Evolutionary conservation across 2,888 invertebrate species (phyloP).

Genomic region (Lasioglossum leucozonium): DNA sequence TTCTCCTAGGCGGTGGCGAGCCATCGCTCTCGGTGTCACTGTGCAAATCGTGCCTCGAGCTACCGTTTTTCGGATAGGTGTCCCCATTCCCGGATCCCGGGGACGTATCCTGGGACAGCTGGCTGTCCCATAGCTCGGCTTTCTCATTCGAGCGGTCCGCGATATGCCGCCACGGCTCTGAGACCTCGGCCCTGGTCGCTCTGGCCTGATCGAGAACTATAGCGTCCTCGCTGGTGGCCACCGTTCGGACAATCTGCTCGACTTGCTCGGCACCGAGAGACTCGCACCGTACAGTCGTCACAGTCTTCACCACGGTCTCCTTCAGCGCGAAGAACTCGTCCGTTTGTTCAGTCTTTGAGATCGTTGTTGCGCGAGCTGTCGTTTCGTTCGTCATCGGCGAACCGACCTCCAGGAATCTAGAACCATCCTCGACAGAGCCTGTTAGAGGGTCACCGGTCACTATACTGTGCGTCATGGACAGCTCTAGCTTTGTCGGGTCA

Average conservation of each 20-base stretch:
- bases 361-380: slow-evolving; percentile 10
- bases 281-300: slow-evolving; percentile 68
- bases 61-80: slow-evolving; percentile 77
- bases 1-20: slow-evolving; percentile 80
- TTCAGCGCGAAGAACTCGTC: slow-evolving; percentile 20
- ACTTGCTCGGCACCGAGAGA: slow-evolving; percentile 50
- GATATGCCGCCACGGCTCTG: slow-evolving; percentile 59
- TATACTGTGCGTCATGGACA: slow-evolving; percentile 25
- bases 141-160: slow-evolving; percentile 46
- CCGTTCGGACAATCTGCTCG: slow-evolving; percentile 51
- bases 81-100: slow-evolving; percentile 82
- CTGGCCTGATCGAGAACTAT: slow-evolving; percentile 34
- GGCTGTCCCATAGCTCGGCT: slow-evolving; percentile 79
- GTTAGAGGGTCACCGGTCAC: slow-evolving; percentile 29
- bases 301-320: slow-evolving; percentile 60
- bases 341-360: slow-evolving; percentile 32
- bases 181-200: slow-evolving; percentile 45
- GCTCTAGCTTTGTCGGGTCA: slow-evolving; percentile 9
- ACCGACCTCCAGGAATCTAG: neutral
- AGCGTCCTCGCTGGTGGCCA: slow-evolving; percentile 34
- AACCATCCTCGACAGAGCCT: slow-evolving; percentile 37
- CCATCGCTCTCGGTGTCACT: slow-evolving; percentile 83
- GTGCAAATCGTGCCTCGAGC: slow-evolving; percentile 78
- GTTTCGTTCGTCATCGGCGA: slow-evolving; percentile 4
- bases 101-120: slow-evolving; percentile 80